Base-by-base conservation (phyloP, 2,888 invertebrate genomes). In the Agriotes lineatus region DNA sequence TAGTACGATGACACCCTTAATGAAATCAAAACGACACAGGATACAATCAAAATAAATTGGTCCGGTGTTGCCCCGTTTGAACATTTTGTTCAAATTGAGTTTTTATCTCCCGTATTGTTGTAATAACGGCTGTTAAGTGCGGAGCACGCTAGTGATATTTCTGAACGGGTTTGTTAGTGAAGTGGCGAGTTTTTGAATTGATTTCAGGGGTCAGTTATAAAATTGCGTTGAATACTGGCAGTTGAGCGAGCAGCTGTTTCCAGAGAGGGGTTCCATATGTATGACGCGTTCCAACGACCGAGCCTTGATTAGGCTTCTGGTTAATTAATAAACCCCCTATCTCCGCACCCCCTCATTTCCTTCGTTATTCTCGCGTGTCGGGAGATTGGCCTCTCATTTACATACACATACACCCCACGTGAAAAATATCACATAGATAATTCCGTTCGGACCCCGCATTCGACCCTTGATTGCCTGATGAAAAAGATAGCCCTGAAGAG, bases 241-340 rank as follows among this genome's bases (percentile, higher is more conserved):
- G 70, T 67, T 69, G 66, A 65, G 57, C 64, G 61, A 72, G 71
- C 76, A 76, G 76, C 77, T 76, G 76, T 74, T 75, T 68, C 68
- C 69, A 69, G 67, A 72, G 74, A 67, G 72, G 75, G 75, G 72
- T 73, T 76, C 74, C 75, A 74, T 76, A 75, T 77, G 74, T 73
- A 75, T 73, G 73, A 67, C 70, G 63, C 70, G 73, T 74, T 71
- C 72, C 72, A 72, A 72, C 74, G 74, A 69, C 74, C 72, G 67
- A 76, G 78, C 83, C 86, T 86, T 86, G 86, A 86, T 86, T 86
- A 86, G 86, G 85, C 85, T 85, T 85, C 85, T 85, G 85, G 85
- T 85, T 86, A 86, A 87, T 87, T 87, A 87, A 87, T 86, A 86
- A 85, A 85, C 85, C 84, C 84, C 83, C 83, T 82, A 75, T 63